Percentiles rank a stretch among this genome's conserved stretches.
Conservation (phyloP, 2,888 invertebrate species). For the Acleris cristana region DNA sequence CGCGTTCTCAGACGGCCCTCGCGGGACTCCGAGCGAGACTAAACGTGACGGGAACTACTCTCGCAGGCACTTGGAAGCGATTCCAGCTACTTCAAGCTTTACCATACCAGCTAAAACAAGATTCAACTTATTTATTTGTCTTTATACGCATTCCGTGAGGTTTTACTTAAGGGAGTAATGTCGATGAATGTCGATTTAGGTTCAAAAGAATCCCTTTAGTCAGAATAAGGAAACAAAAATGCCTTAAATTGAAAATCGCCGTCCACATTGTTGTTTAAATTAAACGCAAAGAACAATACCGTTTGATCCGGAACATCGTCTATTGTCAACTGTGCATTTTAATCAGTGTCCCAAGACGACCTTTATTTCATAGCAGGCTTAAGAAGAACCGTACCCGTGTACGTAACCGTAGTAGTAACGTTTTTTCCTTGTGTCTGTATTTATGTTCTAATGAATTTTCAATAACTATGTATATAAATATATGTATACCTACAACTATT, state of each 20-base stretch:
- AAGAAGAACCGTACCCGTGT: conserved; percentile 6
- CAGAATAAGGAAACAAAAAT: conserved; percentile 52
- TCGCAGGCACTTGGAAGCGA: conserved; percentile 45
- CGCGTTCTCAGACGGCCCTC: conserved; percentile 65
- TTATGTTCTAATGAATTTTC: not conserved
- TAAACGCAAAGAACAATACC: conserved; percentile 67
- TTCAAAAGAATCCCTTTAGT: too few species aligned
- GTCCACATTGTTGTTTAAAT: conserved; percentile 60
- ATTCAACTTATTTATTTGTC: not conserved
- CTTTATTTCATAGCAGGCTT: conserved; percentile 23
- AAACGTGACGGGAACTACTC: conserved; percentile 57
- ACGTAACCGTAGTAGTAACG: conserved; percentile 1
- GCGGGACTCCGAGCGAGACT: conserved; percentile 52
- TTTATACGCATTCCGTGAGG: too few species aligned
- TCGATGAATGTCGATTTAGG: too few species aligned
- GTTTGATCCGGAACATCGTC: conserved; percentile 68
- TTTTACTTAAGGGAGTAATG: too few species aligned
- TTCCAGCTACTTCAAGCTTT: conserved; percentile 41
- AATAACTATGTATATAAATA: too few species aligned
- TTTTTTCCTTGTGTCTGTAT: not conserved
- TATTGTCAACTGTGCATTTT: conserved; percentile 69
- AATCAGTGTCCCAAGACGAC: conserved; percentile 56
- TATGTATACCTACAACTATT: too few species aligned
- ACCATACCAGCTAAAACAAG: conserved; percentile 10
- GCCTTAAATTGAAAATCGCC: conserved; percentile 58